Conservation (phyloP, 2,113 vertebrate genomes). For the chimpanzee (Pan troglodytes) region NHGRI_mPanTro3-v2.1_pri NC_072403.2:53450501-53451000, state of each 20-base stretch:
- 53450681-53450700: not conserved
- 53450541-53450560: not conserved
- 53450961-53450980: not conserved
- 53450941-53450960: not conserved
- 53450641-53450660: not conserved
- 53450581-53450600: not conserved
- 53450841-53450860: not conserved
- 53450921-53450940: not conserved
- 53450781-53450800: slow-evolving; percentile 5
- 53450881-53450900: not conserved
- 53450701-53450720: not conserved
- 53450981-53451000: not conserved
- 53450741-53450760: not conserved
- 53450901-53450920: not conserved
- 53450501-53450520: not conserved
- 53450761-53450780: not conserved
- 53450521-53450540: not conserved
- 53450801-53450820: not conserved
- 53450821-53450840: not conserved
- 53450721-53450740: not conserved
- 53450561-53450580: slow-evolving; percentile 7
- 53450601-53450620: slow-evolving; percentile 1
- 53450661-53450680: not conserved
- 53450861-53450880: not conserved
- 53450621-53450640: not conserved